Evolutionary conservation across 2,888 invertebrate species (phyloP).

Genomic region (Cephalotes varians): DNA sequence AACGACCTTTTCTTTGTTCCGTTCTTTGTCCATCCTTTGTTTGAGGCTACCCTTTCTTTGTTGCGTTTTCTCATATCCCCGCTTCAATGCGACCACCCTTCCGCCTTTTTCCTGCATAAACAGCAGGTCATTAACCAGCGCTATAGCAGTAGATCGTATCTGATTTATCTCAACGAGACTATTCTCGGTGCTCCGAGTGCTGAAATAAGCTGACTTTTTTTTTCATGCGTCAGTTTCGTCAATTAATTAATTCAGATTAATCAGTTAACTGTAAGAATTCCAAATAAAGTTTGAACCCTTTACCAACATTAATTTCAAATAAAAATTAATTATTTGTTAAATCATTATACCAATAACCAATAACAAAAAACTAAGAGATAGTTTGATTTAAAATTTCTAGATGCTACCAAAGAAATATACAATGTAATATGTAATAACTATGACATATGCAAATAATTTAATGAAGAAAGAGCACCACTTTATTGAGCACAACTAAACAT

Average conservation of each 20-base stretch:
- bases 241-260: too few species aligned
- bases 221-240: constrained; percentile 41
- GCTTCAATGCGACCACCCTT: constrained; percentile 46
- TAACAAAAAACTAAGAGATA: not conserved
- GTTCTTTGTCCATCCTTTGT: constrained; percentile 21
- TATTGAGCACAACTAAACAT: constrained; percentile 8
- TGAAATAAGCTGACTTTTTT: constrained; percentile 53
- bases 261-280: constrained; percentile 33
- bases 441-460: not conserved
- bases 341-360: not conserved
- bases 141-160: constrained; percentile 79
- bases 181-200: constrained; percentile 49
- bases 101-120: constrained; percentile 80
- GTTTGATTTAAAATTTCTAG: not conserved
- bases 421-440: not conserved
- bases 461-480: not conserved
- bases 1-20: constrained; percentile 54
- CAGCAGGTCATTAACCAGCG: constrained; percentile 80
- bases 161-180: constrained; percentile 75
- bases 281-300: not conserved
- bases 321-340: not conserved
- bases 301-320: not conserved
- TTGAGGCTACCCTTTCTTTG: constrained; percentile 39
- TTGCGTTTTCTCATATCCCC: constrained; percentile 37
- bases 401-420: not conserved